Percentiles rank a stretch among this genome's conserved stretches.
These are phyloP conservation scores for Anoplolepis gracilipes DNA, from an alignment of 1,140 invertebrate genomes.

Conservation along the genomic window DNA sequence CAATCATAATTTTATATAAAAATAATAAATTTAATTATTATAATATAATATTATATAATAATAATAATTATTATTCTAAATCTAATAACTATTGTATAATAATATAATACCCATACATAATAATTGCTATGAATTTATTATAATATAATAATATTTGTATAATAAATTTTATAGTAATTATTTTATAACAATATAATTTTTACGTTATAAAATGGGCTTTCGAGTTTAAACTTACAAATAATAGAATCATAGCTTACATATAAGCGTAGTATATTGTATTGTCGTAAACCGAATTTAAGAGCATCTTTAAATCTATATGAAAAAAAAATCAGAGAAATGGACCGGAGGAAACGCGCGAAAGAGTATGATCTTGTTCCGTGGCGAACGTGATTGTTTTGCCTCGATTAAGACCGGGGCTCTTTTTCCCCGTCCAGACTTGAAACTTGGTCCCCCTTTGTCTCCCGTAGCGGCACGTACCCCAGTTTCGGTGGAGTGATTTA, in stretches of 20 bases:
- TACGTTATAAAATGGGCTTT: neutral
- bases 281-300: constrained; percentile 1
- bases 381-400: constrained; percentile 74
- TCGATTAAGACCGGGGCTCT: constrained; percentile 58
- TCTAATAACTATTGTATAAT: too few species aligned
- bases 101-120: too few species aligned
- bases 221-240: too few species aligned
- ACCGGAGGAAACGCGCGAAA: constrained; percentile 45
- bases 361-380: constrained; percentile 13
- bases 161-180: neutral
- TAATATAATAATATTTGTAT: too few species aligned
- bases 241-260: too few species aligned
- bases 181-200: too few species aligned
- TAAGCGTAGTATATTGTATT: neutral
- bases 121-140: too few species aligned
- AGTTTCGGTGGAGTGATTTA: constrained; percentile 85
- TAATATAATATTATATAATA: too few species aligned
- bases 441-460: constrained; percentile 60
- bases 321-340: constrained; percentile 16
- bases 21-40: too few species aligned
- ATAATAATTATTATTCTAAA: too few species aligned
- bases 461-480: constrained; percentile 78
- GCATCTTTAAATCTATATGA: neutral
- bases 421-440: constrained; percentile 16
- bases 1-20: too few species aligned